phyloP scores from a whole-genome alignment of 2,888 invertebrate genomes.

The Cryptus armator region DNA sequence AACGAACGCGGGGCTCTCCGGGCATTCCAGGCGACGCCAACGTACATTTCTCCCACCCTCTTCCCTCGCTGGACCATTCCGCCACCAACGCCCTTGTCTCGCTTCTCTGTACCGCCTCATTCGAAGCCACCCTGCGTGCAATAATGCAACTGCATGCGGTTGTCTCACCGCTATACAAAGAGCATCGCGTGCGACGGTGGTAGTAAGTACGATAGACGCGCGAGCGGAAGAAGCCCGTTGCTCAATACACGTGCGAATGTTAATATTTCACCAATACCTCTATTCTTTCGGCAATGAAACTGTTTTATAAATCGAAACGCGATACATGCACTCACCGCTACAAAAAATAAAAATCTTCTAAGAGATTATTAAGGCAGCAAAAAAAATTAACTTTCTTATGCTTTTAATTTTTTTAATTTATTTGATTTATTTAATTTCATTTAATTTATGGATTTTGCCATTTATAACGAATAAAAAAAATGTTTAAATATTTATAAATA shows the following conservation, averaged over 20 bases:
- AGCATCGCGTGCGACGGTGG: neutral
- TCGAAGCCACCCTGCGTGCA: conserved; percentile 64
- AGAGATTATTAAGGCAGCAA: too few species aligned
- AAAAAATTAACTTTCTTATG: too few species aligned
- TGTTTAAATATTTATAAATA: too few species aligned
- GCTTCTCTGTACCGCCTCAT: conserved; percentile 64
- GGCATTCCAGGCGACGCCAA: conserved; percentile 77
- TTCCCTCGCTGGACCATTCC: conserved; percentile 50
- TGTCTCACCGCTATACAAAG: conserved; percentile 61
- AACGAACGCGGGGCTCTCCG: conserved; percentile 65
- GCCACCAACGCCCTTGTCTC: conserved; percentile 41
- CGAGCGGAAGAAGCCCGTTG: conserved; percentile 10
- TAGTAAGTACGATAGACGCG: neutral
- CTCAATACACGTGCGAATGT: neutral
- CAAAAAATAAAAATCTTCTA: too few species aligned
- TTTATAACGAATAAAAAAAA: too few species aligned
- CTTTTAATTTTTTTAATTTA: too few species aligned
- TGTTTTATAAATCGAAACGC: too few species aligned
- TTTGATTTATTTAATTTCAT: too few species aligned
- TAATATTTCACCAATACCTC: neutral
- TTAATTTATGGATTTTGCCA: too few species aligned
- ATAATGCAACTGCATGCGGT: conserved; percentile 78
- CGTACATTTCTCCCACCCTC: conserved; percentile 71
- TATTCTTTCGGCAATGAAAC: too few species aligned
- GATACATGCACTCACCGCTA: too few species aligned